Conservation (phyloP, 92 coral and sea anemone species). For the Meandrina meandrites region DNA sequence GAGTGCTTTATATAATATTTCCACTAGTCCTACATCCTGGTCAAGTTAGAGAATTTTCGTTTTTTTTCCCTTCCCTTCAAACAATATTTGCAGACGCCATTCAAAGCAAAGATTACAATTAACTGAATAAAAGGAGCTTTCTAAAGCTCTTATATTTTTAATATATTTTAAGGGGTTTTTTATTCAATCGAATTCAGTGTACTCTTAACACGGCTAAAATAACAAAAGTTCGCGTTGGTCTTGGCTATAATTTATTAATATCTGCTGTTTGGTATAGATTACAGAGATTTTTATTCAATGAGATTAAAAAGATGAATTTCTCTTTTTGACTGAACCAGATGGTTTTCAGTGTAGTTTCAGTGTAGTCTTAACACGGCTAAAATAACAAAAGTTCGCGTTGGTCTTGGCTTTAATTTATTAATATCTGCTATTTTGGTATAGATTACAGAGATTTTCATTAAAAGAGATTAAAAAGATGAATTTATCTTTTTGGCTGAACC, state of each 20-base stretch:
- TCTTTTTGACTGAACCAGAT: not conserved
- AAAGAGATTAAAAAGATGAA: not conserved
- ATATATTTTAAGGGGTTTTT: too few relatives aligned
- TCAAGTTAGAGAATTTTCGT: too few relatives aligned
- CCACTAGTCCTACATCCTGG: too few relatives aligned
- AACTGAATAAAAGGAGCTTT: too few relatives aligned
- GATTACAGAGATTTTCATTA: too few relatives aligned
- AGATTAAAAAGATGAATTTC: not conserved
- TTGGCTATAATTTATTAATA: not conserved
- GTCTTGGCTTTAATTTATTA: not conserved
- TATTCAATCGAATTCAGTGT: not conserved
- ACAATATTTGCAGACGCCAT: too few relatives aligned
- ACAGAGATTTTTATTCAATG: too few relatives aligned
- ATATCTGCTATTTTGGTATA: not conserved
- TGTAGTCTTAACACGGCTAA: not conserved
- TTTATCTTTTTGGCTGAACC: not conserved
- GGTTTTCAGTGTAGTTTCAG: not conserved
- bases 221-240: not conserved
- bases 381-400: not conserved
- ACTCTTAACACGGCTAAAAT: not conserved
- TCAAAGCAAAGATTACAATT: too few relatives aligned
- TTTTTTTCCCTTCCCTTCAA: too few relatives aligned
- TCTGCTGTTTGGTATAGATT: too few relatives aligned
- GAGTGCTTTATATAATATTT: too few relatives aligned
- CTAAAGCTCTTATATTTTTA: too few relatives aligned